Base-by-base conservation (phyloP, 2,797 vertebrate species). In the Salmo trutta region DNA sequence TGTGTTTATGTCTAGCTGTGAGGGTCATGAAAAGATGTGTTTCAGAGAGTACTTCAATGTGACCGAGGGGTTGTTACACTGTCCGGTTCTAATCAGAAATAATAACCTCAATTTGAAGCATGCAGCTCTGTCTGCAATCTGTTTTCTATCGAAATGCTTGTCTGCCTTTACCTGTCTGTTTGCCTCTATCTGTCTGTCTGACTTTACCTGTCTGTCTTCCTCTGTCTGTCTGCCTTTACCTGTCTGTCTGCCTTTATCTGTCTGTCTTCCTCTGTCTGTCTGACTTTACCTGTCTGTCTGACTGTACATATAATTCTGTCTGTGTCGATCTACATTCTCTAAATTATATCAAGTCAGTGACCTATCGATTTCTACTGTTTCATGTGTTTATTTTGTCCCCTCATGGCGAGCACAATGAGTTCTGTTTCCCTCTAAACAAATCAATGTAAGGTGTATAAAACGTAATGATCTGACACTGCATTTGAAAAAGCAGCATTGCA, bases 391-490 rank as follows among this genome's bases (percentile, higher is more conserved):
- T 89, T 86, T 85, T 71, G 87, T 86, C 76, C 83, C 81, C 79
- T 78, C 14, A 5, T 69, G 80, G 56, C 36, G 81, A 87, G 82
- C 76, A 84, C 86, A 88, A 83, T 83, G 81, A 85, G 81, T 79
- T 79, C 79, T 88, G 85, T 88, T 88, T 82, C 77, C 81, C 75
- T 82, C 85, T 88, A 89, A 89, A 90, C 88, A 91, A 91, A 90
- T 91, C 87, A 90, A 89, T 91, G 89, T 86, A 81, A 83, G 83
- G 83, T 87, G 83, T 90, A 76, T 90, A 89, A 91, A 89, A 89
- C 86, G 87, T 88, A 91, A 93, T 89, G 89, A 88, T 84, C 86
- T 89, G 88, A 85, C 47, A 73, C 82, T 85, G 84, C 81, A 89
- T 88, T 89, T 85, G 82, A 88, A 84, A 88, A 89, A 87, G 77